These are phyloP conservation scores for Stenodema calcarata DNA, from an alignment of 2,888 invertebrate species.

Conservation along the genomic window DNA sequence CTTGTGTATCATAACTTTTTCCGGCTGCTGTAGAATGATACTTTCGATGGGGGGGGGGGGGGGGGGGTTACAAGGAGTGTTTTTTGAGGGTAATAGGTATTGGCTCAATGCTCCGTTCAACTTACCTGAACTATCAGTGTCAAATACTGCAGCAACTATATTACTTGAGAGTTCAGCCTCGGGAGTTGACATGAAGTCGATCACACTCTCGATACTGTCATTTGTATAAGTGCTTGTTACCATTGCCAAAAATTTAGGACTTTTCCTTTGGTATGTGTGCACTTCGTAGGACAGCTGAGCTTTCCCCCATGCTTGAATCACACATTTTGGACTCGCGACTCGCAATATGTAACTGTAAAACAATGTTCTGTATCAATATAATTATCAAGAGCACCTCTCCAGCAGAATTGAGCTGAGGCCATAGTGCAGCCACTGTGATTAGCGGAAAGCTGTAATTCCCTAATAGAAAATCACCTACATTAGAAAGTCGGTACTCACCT, in stretches of 20 bases:
- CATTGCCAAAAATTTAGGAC: slow-evolving; percentile 47
- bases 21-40: no score
- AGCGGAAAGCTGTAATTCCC: not conserved
- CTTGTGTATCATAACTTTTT: no score
- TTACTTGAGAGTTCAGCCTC: slow-evolving; percentile 28
- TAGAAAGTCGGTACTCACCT: not conserved
- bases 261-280: slow-evolving; percentile 35
- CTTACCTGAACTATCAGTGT: not conserved
- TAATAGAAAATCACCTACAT: no score
- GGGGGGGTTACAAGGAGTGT: no score
- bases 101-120: no score
- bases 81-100: no score
- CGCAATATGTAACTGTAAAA: slow-evolving; percentile 50
- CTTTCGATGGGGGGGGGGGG: no score
- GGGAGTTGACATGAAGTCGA: slow-evolving; percentile 17
- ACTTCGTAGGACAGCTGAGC: slow-evolving; percentile 31
- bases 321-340: slow-evolving; percentile 41
- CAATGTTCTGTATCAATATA: not conserved
- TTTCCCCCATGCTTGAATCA: slow-evolving; percentile 46
- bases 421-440: not conserved
- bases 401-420: not conserved
- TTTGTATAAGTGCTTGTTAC: not conserved
- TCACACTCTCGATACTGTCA: not conserved
- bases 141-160: slow-evolving; percentile 34
- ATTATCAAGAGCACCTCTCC: not conserved